These are phyloP conservation scores for Scaptomyza flava DNA, from an alignment of 2,888 invertebrate species.

Conservation along the genomic window DNA sequence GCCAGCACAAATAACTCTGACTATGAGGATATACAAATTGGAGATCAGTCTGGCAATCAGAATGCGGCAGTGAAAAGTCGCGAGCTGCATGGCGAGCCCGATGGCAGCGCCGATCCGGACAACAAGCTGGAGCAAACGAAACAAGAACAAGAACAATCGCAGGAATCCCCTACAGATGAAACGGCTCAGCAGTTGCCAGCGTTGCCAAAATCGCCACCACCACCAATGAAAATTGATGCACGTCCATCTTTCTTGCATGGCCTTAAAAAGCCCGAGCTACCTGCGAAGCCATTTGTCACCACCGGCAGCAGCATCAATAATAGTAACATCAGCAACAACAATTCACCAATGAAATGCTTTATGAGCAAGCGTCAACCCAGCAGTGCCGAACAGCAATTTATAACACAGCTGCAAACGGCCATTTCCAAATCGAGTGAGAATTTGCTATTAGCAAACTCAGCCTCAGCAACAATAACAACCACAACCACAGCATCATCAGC, in stretches of 20 bases:
- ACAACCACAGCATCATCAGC: constrained; percentile 40
- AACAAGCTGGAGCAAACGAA: constrained; percentile 88
- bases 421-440: constrained; percentile 81
- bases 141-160: constrained; percentile 85
- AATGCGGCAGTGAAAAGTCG: constrained; percentile 86
- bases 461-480: constrained; percentile 11
- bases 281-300: constrained; percentile 88
- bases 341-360: constrained; percentile 86
- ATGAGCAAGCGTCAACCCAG: constrained; percentile 85
- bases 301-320: constrained; percentile 34
- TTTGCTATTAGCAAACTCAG: constrained; percentile 60
- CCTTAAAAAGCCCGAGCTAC: constrained; percentile 88
- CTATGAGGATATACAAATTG: constrained; percentile 84
- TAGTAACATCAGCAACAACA: constrained; percentile 24
- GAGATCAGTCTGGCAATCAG: constrained; percentile 65
- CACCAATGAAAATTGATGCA: constrained; percentile 83
- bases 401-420: constrained; percentile 86
- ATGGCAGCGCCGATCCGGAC: constrained; percentile 94
- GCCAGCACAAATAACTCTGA: constrained; percentile 83
- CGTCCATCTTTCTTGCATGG: constrained; percentile 90
- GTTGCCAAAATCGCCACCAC: constrained; percentile 86
- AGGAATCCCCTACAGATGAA: constrained; percentile 18
- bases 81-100: constrained; percentile 93
- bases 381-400: constrained; percentile 85
- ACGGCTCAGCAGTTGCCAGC: constrained; percentile 85